These are phyloP conservation scores for Syndactyla subalaris DNA, from an alignment of 2,797 vertebrate species.

Conservation along the genomic window DNA sequence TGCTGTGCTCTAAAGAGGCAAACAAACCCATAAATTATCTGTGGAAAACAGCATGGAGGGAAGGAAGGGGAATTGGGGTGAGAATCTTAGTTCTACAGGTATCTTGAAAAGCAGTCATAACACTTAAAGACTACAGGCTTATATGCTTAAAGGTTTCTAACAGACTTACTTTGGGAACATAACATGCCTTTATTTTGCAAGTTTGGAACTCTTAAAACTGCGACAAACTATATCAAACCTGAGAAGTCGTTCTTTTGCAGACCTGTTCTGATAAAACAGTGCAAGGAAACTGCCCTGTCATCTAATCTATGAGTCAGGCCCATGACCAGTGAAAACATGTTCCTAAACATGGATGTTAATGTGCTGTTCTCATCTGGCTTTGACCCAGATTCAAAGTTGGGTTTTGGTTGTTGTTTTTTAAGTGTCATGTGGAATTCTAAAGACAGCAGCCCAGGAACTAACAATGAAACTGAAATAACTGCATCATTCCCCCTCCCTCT, in stretches of 20 bases:
- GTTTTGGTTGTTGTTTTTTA: background rate
- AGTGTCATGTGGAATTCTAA: background rate
- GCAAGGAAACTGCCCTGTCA: background rate
- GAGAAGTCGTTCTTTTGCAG: background rate
- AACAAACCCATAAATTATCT: background rate
- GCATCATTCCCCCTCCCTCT: background rate
- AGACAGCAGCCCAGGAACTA: background rate
- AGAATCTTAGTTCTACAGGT: background rate
- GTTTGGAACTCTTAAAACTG: background rate
- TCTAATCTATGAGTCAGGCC: background rate
- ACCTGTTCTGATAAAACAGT: background rate
- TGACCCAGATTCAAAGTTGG: background rate
- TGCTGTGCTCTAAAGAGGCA: background rate
- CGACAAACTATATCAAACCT: background rate
- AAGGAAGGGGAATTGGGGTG: background rate
- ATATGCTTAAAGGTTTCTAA: background rate
- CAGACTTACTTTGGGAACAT: background rate
- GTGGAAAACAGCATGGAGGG: background rate
- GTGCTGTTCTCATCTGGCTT: background rate
- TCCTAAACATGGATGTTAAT: background rate
- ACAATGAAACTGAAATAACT: background rate
- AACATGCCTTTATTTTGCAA: background rate
- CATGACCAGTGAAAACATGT: background rate
- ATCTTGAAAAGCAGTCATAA: background rate
- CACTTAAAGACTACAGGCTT: background rate